Evolutionary conservation across 2,888 invertebrate genomes (phyloP).

Genomic region (Eupithecia subfuscata): DNA sequence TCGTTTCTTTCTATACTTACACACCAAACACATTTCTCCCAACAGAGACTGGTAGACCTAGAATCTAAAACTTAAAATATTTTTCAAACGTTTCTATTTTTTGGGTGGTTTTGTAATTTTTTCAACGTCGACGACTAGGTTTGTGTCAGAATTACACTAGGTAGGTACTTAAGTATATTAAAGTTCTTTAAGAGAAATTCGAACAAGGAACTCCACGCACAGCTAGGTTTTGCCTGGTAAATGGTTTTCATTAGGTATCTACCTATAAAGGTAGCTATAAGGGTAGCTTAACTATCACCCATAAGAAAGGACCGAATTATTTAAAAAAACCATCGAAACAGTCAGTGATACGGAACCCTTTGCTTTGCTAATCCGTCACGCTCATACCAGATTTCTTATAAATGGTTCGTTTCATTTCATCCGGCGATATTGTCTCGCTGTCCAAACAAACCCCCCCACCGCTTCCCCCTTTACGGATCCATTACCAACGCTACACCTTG

Average conservation of each 20-base stretch:
- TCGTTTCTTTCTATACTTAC: too few relatives aligned
- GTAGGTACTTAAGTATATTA: too few relatives aligned
- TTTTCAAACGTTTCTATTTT: too few relatives aligned
- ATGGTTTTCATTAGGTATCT: not conserved
- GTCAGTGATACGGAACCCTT: not conserved
- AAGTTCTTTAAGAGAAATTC: constrained; percentile 34
- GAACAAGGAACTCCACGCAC: not conserved
- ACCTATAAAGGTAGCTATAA: not conserved
- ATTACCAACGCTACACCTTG: constrained; percentile 52
- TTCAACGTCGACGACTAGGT: not conserved
- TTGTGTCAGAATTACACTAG: not conserved
- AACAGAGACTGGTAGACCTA: too few relatives aligned
- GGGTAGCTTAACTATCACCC: too few relatives aligned
- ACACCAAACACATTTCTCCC: too few relatives aligned
- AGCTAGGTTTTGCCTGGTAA: not conserved
- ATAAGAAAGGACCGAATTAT: too few relatives aligned
- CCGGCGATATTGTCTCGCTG: constrained; percentile 70
- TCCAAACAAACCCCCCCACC: constrained; percentile 61
- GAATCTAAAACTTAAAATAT: too few relatives aligned
- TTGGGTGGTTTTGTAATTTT: too few relatives aligned
- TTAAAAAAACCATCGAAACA: not conserved
- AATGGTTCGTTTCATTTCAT: constrained; percentile 64
- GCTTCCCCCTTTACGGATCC: constrained; percentile 55
- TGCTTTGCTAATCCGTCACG: not conserved
- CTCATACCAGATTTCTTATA: constrained; percentile 45